Evolutionary conservation across 2,113 vertebrate species (phyloP), one percentile per base, ranked within the genome.

Genomic region (Sitta europaea): DNA sequence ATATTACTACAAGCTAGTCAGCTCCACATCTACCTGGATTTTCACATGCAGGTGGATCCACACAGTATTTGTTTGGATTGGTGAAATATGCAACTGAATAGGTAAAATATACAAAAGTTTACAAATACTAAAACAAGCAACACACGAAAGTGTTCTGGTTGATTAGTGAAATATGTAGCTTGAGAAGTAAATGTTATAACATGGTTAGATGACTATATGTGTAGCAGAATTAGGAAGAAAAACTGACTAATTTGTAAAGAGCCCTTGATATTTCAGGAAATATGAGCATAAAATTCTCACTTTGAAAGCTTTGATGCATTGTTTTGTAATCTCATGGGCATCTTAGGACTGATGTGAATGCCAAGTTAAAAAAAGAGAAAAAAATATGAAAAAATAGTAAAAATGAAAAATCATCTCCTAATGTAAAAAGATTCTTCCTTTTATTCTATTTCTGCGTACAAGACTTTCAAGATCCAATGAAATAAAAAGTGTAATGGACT

Each of bases 91-190:
- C 61, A 48, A 53, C 23, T 66, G 28, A 55, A 82, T 10, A 18
- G 51, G 35, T 54, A 92, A 95, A 96, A 92, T 55, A 71, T 5
- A 4, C 70, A 89, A 72, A n/a, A n/a, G 33, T 77, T 40, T 47
- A 85, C 27, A 90, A 70, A 71, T 61, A 89, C 47, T 96, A 88
- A 95, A 93, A 86, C 81, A 94, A 88, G 43, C 43, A 76, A 55
- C n/a, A 79, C n/a, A 88, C 17, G 35, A 29, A 78, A 90, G 5
- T 53, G 25, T 36, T 45, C 20, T 40, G 22, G 23, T 36, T 95
- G 80, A 93, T 96, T 91, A 70, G 66, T 76, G 93, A 96, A 95
- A 96, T 97, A 97, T 94, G 78, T 50, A 96, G 53, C 35, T 53
- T 88, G n/a, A 94, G 61, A n/a, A 91, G 68, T 72, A 94, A 95